Base-by-base conservation (phyloP, 2,888 invertebrate species). In the Aleiodes testaceus region DNA sequence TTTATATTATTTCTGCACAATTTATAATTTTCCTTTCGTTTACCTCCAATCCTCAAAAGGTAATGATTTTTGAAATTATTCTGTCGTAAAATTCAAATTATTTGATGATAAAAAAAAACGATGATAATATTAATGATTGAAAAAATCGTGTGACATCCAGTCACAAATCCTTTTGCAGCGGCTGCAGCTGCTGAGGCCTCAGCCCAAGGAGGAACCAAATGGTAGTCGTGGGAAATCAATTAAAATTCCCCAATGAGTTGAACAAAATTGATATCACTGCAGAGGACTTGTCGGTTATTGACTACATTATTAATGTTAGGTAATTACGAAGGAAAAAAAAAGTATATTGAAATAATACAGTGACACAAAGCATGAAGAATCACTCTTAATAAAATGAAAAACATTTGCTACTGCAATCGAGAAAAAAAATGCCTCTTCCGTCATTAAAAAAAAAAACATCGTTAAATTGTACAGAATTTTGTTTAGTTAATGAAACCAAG, bases 141-240 rank as follows among this genome's bases (percentile, higher is more conserved):
- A 75, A 78, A 65, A 72, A 79, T 75, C 69, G 77, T 63, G 63
- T 82, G 80, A 78, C 70, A 79, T 79, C 72, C 74, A 85, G 77
- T 75, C 70, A 87, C 87, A 79, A 87, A 87, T 78, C 87, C 87
- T 69, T 87, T 87, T 80, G 77, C 84, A 77, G 67, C 71, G 73
- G 85, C 81, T 75, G 79, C 84, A 69, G 82, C 83, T 67, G 77
- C 79, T 66, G 82, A 80, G 20, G 72, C 79, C 30, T 71, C 80
- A 16, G 81, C 79, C 47, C 74, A 82, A 47, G 82, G 79, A 75
- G 79, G 81, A 70, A 80, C 81, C 77, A 85, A 85, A 71, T 87
- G 86, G 87, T 87, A 87, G 83, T 85, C 79, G 72, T 49, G 36
- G 20, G 36, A 36, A 59, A 26, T n/a, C 59, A 11, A 36, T 59